Percentiles rank a stretch among this genome's conserved stretches.
Evolutionary conservation across 2,113 vertebrate genomes (phyloP).

Genomic region (Butastur rufipennis): DNA sequence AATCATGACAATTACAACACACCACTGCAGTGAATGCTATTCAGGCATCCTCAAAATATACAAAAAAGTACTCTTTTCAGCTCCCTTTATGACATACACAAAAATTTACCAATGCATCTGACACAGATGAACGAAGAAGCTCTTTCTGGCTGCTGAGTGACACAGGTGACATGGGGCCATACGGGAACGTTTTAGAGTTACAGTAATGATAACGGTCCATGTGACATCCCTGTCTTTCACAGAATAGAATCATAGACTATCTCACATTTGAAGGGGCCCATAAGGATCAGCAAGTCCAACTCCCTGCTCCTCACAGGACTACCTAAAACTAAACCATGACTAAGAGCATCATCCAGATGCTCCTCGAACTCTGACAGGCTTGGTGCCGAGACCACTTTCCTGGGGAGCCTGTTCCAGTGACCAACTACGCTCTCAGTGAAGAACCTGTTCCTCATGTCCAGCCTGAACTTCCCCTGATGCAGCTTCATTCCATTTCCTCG

Average conservation of each 20-base stretch:
- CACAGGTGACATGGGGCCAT: not conserved
- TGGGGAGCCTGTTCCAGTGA: not conserved
- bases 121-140: not conserved
- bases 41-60: not conserved
- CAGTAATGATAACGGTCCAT: not conserved
- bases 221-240: not conserved
- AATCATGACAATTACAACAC: not conserved
- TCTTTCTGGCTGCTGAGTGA: not conserved
- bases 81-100: not conserved
- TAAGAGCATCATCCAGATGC: rapidly evolving
- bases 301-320: not conserved
- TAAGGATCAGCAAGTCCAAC: not conserved
- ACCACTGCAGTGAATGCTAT: not conserved
- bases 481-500: not conserved
- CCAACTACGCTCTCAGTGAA: rapidly evolving
- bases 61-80: not conserved
- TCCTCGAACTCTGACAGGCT: not conserved
- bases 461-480: not conserved
- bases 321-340: not conserved
- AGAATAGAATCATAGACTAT: not conserved
- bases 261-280: not conserved
- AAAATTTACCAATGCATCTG: not conserved
- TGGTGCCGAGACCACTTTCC: not conserved
- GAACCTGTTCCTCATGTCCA: not conserved
- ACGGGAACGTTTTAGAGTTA: not conserved